Conservation (phyloP, 2,113 vertebrate genomes). For the Eudyptes chrysolophus region DNA sequence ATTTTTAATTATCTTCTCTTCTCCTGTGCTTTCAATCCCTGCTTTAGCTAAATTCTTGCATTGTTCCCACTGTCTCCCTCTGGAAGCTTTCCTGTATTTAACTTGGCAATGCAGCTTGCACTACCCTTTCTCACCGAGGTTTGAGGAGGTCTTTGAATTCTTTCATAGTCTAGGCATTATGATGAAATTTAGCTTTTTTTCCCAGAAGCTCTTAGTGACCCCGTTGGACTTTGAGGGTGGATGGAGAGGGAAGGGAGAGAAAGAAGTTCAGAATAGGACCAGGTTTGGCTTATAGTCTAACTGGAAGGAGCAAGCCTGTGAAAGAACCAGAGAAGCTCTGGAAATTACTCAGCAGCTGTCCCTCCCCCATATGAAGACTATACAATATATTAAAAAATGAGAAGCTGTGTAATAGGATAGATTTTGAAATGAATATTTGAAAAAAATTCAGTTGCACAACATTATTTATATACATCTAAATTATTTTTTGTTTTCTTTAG, state of each 20-base stretch:
- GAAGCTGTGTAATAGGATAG: not conserved
- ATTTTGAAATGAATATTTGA: not conserved
- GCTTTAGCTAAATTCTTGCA: not conserved
- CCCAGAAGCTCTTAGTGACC: not conserved
- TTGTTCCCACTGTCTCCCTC: not conserved
- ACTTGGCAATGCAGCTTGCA: not conserved
- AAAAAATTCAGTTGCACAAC: not conserved
- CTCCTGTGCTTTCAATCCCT: not conserved
- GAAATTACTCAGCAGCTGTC: not conserved
- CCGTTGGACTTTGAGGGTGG: not conserved
- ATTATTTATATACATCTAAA: not conserved
- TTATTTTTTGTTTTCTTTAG: not conserved
- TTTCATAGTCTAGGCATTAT: not conserved
- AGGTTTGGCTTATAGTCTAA: not conserved
- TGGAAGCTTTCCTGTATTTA: not conserved
- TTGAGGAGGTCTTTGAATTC: not conserved
- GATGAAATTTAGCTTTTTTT: not conserved
- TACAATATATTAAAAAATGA: not conserved
- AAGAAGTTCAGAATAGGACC: not conserved
- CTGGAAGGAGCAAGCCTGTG: not conserved
- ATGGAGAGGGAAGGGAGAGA: not conserved
- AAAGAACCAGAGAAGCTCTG: not conserved
- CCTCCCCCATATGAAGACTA: not conserved
- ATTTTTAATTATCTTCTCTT: slow-evolving; percentile 3
- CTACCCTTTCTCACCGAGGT: not conserved